These are phyloP conservation scores for Drosophila kikkawai DNA, from an alignment of 1,140 invertebrate genomes.

Conservation along the genomic window DNA sequence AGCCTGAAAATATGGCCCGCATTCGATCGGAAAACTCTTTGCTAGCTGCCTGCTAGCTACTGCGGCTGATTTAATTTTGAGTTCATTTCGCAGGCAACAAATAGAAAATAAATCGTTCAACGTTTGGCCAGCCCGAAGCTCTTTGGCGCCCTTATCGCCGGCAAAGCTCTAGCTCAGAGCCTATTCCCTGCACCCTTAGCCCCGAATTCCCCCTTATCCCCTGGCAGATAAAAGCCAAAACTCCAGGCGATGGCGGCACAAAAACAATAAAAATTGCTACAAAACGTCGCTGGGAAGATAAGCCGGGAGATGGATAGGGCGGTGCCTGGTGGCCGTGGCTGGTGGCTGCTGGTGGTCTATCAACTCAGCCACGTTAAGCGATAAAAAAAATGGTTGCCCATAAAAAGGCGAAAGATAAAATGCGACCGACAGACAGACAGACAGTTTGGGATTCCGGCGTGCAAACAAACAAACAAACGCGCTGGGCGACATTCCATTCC, in stretches of 20 bases:
- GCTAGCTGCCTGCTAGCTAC: slow-evolving; percentile 12
- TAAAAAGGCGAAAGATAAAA: slow-evolving; percentile 78
- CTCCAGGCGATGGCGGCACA: slow-evolving; percentile 47
- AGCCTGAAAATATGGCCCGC: slow-evolving; percentile 66
- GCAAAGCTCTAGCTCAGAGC: slow-evolving; percentile 38
- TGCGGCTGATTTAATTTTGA: slow-evolving; percentile 73
- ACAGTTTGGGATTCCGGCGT: slow-evolving; percentile 10
- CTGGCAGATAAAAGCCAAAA: slow-evolving; percentile 55
- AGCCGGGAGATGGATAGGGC: slow-evolving; percentile 48
- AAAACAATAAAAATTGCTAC: slow-evolving; percentile 82
- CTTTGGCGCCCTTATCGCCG: slow-evolving; percentile 34
- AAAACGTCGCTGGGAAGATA: slow-evolving; percentile 72
- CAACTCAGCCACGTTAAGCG: slow-evolving; percentile 50
- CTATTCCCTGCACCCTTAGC: slow-evolving; percentile 19
- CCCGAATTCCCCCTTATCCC: slow-evolving; percentile 9
- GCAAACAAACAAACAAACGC: slow-evolving; percentile 34
- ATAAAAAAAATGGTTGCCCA: slow-evolving; percentile 79
- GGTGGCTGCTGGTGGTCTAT: slow-evolving; percentile 38
- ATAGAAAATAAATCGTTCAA: slow-evolving; percentile 72
- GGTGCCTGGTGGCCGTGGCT: slow-evolving; percentile 5
- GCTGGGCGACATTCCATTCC: slow-evolving; percentile 32
- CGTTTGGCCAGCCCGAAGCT: slow-evolving; percentile 37
- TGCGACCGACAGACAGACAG: slow-evolving; percentile 55
- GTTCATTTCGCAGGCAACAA: slow-evolving; percentile 68
- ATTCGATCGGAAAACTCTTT: slow-evolving; percentile 65